These are phyloP conservation scores for Cacatua alba DNA, from an alignment of 2,113 vertebrate species.

Conservation along the genomic window DNA sequence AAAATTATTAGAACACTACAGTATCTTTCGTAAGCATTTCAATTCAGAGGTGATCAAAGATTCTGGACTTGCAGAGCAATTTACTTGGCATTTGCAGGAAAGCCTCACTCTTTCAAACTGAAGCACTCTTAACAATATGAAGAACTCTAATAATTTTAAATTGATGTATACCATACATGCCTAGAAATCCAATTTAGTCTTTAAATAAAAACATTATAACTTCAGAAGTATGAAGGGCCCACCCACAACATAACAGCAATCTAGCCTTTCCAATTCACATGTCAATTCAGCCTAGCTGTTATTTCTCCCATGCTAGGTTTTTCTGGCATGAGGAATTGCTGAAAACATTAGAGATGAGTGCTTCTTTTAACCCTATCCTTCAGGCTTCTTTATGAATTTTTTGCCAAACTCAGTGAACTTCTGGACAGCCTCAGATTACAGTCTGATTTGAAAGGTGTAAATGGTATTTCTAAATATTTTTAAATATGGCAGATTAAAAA, in stretches of 20 bases:
- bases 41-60: constrained; percentile 72
- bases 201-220: constrained; percentile 71
- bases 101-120: constrained; percentile 72
- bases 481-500: not conserved
- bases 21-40: constrained; percentile 61
- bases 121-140: constrained; percentile 74
- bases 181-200: constrained; percentile 70
- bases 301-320: constrained; percentile 30
- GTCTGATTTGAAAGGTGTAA: not conserved
- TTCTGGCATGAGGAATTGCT: constrained; percentile 14
- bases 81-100: constrained; percentile 73
- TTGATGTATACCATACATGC: constrained; percentile 61
- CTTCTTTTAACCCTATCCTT: constrained; percentile 30
- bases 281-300: constrained; percentile 28
- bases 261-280: constrained; percentile 51
- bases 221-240: constrained; percentile 60
- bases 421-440: not conserved
- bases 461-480: not conserved
- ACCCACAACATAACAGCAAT: constrained; percentile 42
- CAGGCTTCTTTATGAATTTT: not conserved
- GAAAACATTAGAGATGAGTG: not conserved
- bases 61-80: constrained; percentile 71
- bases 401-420: not conserved
- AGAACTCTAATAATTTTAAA: constrained; percentile 77
- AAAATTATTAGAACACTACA: constrained; percentile 68